phyloP scores from a whole-genome alignment of 2,888 invertebrate genomes.

The Nemurella pictetii region DNA sequence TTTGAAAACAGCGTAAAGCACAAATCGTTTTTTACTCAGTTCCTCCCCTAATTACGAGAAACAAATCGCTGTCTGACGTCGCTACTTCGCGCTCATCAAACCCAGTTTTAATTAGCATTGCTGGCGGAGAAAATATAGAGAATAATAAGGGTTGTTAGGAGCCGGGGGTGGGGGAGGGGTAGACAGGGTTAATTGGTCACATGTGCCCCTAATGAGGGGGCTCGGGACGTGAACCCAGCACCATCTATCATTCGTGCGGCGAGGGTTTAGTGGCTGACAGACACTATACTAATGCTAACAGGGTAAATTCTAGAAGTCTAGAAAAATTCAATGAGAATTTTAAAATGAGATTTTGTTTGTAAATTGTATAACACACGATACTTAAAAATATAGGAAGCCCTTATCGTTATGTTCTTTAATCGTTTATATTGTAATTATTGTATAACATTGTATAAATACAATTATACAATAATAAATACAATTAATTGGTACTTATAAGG shows the following conservation, averaged over 20 bases:
- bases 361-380: too few species aligned
- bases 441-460: too few species aligned
- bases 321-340: too few species aligned
- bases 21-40: neutral
- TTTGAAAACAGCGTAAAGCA: neutral
- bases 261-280: neutral
- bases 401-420: too few species aligned
- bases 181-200: neutral
- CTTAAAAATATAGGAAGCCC: too few species aligned
- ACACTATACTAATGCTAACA: neutral
- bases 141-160: too few species aligned
- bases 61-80: neutral
- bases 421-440: too few species aligned
- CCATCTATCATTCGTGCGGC: neutral
- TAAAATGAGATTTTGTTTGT: too few species aligned
- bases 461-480: too few species aligned
- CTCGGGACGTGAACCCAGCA: neutral
- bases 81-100: neutral
- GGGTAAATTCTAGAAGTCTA: too few species aligned
- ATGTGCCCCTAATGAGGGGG: neutral
- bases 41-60: neutral
- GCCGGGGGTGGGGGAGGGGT: neutral
- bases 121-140: too few species aligned
- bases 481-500: too few species aligned
- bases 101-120: neutral